Evolutionary conservation across 2,113 vertebrate genomes (phyloP).

Genomic region (Python bivittatus): DNA sequence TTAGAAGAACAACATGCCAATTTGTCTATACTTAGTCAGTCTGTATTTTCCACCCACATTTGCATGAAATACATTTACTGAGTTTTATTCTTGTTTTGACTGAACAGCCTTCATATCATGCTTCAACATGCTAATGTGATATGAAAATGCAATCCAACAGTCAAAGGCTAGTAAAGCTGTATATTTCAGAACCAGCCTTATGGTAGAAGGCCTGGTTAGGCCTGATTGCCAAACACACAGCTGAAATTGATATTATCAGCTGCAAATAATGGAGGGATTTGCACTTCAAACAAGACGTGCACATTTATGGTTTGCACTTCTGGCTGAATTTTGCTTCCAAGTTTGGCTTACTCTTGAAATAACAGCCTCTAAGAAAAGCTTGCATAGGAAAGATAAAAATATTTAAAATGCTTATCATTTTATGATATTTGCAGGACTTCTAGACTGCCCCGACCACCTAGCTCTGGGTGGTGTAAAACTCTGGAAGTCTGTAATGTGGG

Average conservation of each 20-base stretch:
- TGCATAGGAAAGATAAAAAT: constrained; percentile 11
- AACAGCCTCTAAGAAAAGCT: constrained; percentile 16
- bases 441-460: neutral
- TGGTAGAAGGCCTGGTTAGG: neutral
- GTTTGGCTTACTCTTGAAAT: neutral
- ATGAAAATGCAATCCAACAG: neutral
- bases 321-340: constrained; percentile 15
- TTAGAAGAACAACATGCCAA: neutral
- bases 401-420: constrained; percentile 17
- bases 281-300: neutral
- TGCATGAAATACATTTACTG: constrained; percentile 11
- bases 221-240: neutral
- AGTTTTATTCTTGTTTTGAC: neutral
- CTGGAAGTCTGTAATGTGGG: neutral
- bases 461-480: neutral
- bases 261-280: constrained; percentile 8
- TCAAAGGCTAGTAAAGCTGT: constrained; percentile 9
- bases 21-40: neutral
- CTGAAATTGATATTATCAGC: constrained; percentile 27
- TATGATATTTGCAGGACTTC: neutral
- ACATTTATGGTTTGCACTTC: constrained; percentile 6
- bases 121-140: neutral
- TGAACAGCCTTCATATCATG: constrained; percentile 4
- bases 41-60: neutral
- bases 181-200: constrained; percentile 1